These are phyloP conservation scores for Borostomias antarcticus DNA, from an alignment of 2,797 vertebrate genomes.

Conservation along the genomic window DNA sequence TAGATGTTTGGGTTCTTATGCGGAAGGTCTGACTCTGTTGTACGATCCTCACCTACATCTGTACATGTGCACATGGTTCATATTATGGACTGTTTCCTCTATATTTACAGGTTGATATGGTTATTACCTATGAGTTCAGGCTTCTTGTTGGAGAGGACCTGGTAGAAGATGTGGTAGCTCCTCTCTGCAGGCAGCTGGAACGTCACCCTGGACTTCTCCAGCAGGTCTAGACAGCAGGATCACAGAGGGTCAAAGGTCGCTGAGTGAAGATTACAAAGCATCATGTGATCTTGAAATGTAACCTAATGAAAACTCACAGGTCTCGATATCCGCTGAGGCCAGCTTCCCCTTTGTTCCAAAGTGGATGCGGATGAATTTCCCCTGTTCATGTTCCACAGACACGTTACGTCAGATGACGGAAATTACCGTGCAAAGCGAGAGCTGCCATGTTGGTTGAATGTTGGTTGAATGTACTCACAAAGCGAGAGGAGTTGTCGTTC, in stretches of 20 bases:
- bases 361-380: slow-evolving; percentile 88
- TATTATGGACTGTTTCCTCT: too few relatives aligned
- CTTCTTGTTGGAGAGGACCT: slow-evolving; percentile 82
- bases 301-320: slow-evolving; percentile 82
- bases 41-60: too few relatives aligned
- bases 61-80: too few relatives aligned
- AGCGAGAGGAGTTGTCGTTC: slow-evolving; percentile 66
- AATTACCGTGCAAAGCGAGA: too few relatives aligned
- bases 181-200: slow-evolving; percentile 82
- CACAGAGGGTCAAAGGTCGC: not conserved
- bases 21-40: too few relatives aligned
- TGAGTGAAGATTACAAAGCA: not conserved
- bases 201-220: slow-evolving; percentile 83
- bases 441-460: not conserved
- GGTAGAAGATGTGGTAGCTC: slow-evolving; percentile 87
- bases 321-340: slow-evolving; percentile 88
- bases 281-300: too few relatives aligned
- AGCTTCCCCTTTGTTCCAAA: slow-evolving; percentile 86
- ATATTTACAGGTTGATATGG: not conserved
- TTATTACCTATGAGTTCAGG: slow-evolving; percentile 83
- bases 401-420: too few relatives aligned
- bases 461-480: slow-evolving; percentile 48
- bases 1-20: too few relatives aligned
- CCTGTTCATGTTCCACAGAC: slow-evolving; percentile 58
- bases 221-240: slow-evolving; percentile 76